A percentile compares a stretch with the other conserved stretches of the same genome.
phyloP scores from a whole-genome alignment of 2,888 invertebrate genomes.

The Drosophila pseudotakahashii region DNA sequence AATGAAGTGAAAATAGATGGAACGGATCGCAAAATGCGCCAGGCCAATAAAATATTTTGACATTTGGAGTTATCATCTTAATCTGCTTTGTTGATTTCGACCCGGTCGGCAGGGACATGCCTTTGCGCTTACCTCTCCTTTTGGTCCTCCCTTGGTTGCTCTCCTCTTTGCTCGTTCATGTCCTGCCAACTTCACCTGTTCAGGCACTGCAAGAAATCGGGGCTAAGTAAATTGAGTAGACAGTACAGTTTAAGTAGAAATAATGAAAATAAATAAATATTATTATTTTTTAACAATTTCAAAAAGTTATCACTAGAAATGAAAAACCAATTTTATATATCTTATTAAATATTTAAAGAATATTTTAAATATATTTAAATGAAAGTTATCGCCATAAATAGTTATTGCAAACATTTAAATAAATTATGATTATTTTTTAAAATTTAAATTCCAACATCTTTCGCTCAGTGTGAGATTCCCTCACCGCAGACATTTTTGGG shows the following conservation, averaged over 20 bases:
- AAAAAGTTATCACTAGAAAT: too few relatives aligned
- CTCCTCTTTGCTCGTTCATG: slow-evolving; percentile 18
- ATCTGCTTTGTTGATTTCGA: slow-evolving; percentile 82
- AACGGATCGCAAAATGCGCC: slow-evolving; percentile 84
- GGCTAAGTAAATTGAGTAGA: neutral
- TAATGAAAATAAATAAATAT: too few relatives aligned
- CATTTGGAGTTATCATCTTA: slow-evolving; percentile 84
- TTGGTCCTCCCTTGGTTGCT: slow-evolving; percentile 7
- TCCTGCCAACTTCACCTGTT: slow-evolving; percentile 70
- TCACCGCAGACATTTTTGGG: slow-evolving; percentile 47
- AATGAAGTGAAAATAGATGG: slow-evolving; percentile 84
- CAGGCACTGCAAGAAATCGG: slow-evolving; percentile 9
- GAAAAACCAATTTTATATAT: too few relatives aligned
- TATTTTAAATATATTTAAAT: too few relatives aligned
- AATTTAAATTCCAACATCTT: neutral
- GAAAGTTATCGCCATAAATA: too few relatives aligned
- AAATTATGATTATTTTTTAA: too few relatives aligned
- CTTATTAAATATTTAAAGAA: neutral
- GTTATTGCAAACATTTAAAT: too few relatives aligned
- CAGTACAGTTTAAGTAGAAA: too few relatives aligned
- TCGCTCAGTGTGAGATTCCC: slow-evolving; percentile 32
- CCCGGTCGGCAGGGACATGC: slow-evolving; percentile 47
- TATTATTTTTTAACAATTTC: too few relatives aligned
- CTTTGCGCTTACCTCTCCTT: slow-evolving; percentile 34
- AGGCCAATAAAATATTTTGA: slow-evolving; percentile 84